Evolutionary conservation across 2,797 vertebrate species (phyloP).

Genomic region (Phyllotis vaccarum): DNA sequence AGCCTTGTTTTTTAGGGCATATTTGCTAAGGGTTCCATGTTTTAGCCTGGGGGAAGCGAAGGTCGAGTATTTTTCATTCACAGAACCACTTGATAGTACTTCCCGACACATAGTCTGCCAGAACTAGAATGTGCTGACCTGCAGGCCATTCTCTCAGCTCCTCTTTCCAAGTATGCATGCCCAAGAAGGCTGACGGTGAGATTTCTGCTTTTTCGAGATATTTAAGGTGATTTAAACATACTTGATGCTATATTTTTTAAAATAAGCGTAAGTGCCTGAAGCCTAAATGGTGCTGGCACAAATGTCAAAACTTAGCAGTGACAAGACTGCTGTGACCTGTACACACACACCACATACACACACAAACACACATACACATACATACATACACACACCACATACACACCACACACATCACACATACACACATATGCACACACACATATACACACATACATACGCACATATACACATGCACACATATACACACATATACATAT

Average conservation of each 20-base stretch:
- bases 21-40: constrained; percentile 57
- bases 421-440: neutral
- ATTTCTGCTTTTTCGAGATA: constrained; percentile 68
- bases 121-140: constrained; percentile 67
- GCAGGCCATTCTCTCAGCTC: constrained; percentile 48
- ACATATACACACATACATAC: neutral
- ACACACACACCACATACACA: neutral
- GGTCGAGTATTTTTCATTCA: constrained; percentile 8
- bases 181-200: constrained; percentile 66
- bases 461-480: too few species aligned
- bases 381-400: neutral
- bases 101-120: constrained; percentile 59
- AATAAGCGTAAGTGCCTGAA: constrained; percentile 48
- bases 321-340: constrained; percentile 57
- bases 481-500: too few species aligned
- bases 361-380: too few species aligned
- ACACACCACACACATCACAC: too few species aligned
- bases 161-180: constrained; percentile 63
- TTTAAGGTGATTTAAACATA: constrained; percentile 74
- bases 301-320: constrained; percentile 65
- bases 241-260: constrained; percentile 73
- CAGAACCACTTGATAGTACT: constrained; percentile 61
- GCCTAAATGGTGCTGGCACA: constrained; percentile 66
- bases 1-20: constrained; percentile 54
- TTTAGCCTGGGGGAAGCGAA: constrained; percentile 59